Evolutionary conservation across 2,888 invertebrate species (phyloP), one percentile per base, ranked within the genome.

Genomic region (Lagria hirta): DNA sequence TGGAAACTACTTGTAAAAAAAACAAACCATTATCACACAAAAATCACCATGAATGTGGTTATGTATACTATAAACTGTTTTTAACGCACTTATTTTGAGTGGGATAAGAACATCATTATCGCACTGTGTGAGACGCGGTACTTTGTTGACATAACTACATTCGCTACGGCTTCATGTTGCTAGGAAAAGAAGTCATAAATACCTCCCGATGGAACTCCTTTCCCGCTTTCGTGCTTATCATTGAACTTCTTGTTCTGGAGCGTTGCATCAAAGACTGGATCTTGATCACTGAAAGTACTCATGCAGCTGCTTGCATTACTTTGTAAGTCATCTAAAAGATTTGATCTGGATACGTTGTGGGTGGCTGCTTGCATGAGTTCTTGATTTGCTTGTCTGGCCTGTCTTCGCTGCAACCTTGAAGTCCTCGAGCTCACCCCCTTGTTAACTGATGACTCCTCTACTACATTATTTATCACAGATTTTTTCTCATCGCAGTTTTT

Each of bases 231-330:
- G 33, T 71, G 71, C 27, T 63, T 66, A 41, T 73, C 73, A 55
- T 70, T 72, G 48, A 73, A 73, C 36, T 68, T 64, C 54, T 68
- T 66, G 49, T 65, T 66, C 44, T 69, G 68, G 30, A 68, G 67
- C n/a, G 67, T 64, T 8, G 69, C 72, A 54, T 73, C 73, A 51
- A 65, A 69, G 3, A 67, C 70, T 3, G 60, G 56, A 53, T 71
- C 72, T 22, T 65, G 67, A 60, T 73, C 72, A 49, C 71, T 70
- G 49, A 65, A 68, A 42, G 76, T 76, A 61, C 80, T 78, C 6
- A 77, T 68, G 47, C 69, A 69, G 43, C 71, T 72, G 52, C 73
- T 73, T 0, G 71, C 69, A 45, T 72, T 73, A 48, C 72, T 73
- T 45, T 71, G 72, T 43, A 71, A 52, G 58, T 73, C 73, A 48